These are phyloP conservation scores for Lepidurus apus DNA, from an alignment of 1,140 invertebrate genomes.

Conservation along the genomic window DNA sequence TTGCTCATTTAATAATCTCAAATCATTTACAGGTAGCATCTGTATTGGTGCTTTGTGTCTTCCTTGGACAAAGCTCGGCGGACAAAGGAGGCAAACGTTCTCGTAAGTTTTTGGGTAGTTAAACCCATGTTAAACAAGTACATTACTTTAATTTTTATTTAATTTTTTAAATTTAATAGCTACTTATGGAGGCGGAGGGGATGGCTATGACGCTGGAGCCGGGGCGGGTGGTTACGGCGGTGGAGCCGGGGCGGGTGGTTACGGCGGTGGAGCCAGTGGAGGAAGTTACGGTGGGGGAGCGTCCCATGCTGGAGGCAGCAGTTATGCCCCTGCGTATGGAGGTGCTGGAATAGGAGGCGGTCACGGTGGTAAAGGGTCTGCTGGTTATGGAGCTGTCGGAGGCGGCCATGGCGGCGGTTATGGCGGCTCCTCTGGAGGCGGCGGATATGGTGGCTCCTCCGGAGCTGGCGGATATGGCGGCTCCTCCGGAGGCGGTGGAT, in stretches of 20 bases:
- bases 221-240: constrained; percentile 29
- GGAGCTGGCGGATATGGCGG: no score
- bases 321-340: no score
- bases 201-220: constrained; percentile 26
- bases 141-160: neutral
- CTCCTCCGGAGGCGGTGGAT: no score
- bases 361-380: neutral
- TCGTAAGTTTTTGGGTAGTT: neutral
- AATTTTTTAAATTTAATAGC: neutral
- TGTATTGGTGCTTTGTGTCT: neutral
- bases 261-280: constrained; percentile 23
- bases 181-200: constrained; percentile 25
- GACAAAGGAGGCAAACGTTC: neutral
- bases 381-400: neutral
- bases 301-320: no score
- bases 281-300: neutral
- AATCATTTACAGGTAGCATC: neutral
- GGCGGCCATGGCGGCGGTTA: no score
- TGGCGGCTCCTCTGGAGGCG: no score
- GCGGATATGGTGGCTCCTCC: no score
- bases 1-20: no score
- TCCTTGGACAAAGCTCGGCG: neutral
- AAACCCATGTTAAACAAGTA: neutral
- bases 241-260: constrained; percentile 26
- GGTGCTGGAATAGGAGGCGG: neutral